Evolutionary conservation across 2,797 vertebrate genomes (phyloP).

Genomic region (Hemitrygon akajei): DNA sequence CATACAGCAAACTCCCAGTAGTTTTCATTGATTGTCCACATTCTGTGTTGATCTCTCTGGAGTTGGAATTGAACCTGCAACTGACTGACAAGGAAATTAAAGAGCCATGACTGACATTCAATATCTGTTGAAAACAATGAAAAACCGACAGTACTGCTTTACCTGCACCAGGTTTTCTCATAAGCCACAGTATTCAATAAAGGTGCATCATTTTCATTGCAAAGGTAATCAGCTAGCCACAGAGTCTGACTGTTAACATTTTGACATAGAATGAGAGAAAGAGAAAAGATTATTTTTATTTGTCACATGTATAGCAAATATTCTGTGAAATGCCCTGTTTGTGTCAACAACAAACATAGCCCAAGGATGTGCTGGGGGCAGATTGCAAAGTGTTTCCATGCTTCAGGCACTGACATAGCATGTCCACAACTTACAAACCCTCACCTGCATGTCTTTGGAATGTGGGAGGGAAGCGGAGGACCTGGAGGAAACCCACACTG

Average conservation of each 20-base stretch:
- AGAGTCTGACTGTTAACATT: background rate
- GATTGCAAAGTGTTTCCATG: no score
- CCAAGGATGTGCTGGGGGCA: no score
- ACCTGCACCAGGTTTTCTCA: background rate
- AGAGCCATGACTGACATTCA: background rate
- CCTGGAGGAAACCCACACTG: no score
- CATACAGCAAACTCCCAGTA: background rate
- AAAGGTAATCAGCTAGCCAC: background rate
- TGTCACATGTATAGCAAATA: no score
- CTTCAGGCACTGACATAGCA: no score
- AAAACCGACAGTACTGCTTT: background rate
- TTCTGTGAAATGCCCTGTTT: no score
- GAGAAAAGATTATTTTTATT: no score
- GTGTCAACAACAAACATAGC: no score
- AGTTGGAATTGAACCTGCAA: background rate
- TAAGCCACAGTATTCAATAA: background rate
- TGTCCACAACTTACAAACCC: no score
- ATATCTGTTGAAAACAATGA: background rate
- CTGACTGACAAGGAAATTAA: background rate
- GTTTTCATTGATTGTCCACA: background rate
- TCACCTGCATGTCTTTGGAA: no score
- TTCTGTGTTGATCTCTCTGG: background rate
- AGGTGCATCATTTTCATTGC: background rate
- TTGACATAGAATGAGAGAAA: background rate
- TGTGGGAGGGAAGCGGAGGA: no score